These are phyloP conservation scores for Aspidiotus rigidus DNA, from an alignment of 2,888 invertebrate genomes.

Conservation along the genomic window DNA sequence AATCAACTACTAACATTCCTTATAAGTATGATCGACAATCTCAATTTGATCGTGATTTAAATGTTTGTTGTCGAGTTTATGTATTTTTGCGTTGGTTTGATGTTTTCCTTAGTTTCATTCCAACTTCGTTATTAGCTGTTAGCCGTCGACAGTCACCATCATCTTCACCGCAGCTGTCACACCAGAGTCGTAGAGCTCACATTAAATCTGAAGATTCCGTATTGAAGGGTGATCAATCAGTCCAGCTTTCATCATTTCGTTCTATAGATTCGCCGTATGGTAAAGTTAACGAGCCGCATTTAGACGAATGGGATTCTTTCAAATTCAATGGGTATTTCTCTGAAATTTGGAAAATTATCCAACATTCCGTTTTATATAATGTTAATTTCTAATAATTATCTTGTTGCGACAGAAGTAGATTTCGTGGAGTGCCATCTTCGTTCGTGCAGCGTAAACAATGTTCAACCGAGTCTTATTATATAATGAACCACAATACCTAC, in stretches of 20 bases:
- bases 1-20: slow-evolving; percentile 13
- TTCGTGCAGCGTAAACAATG: slow-evolving; percentile 41
- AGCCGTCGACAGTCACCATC: slow-evolving; percentile 40
- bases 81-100: not conserved
- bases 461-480: slow-evolving; percentile 8
- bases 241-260: slow-evolving; percentile 18
- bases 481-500: slow-evolving; percentile 16
- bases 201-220: slow-evolving; percentile 30
- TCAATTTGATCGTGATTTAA: not conserved
- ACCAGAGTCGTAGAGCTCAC: slow-evolving; percentile 37
- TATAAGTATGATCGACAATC: slow-evolving; percentile 6
- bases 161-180: slow-evolving; percentile 31
- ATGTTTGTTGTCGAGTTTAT: not conserved
- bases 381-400: not conserved
- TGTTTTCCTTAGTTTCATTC: slow-evolving; percentile 37
- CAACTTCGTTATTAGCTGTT: slow-evolving; percentile 39
- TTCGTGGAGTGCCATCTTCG: slow-evolving; percentile 38
- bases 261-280: slow-evolving; percentile 13
- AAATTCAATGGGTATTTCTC: slow-evolving; percentile 37
- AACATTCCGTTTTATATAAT: not conserved
- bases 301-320: slow-evolving; percentile 38
- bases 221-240: slow-evolving; percentile 22
- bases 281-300: slow-evolving; percentile 22
- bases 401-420: slow-evolving; percentile 14
- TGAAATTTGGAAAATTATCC: not conserved